phyloP scores from a whole-genome alignment of 2,113 vertebrate species.

The Uropsilus gracilis region DNA sequence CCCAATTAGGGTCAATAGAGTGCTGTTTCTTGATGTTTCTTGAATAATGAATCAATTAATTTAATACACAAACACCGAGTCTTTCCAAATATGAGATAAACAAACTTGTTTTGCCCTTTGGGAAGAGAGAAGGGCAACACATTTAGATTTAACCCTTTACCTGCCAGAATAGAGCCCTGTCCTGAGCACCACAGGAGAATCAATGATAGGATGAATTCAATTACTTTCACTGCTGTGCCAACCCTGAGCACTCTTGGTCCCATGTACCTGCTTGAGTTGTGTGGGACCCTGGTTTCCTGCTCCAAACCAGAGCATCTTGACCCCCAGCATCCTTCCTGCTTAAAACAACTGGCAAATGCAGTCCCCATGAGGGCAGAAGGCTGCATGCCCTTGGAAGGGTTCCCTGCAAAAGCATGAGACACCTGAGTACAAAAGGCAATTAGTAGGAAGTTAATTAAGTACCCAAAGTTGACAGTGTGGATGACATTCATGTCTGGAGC shows the following conservation, averaged over 20 bases:
- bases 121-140: neutral
- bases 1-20: too few relatives aligned
- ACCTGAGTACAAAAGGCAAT: neutral
- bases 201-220: accelerated
- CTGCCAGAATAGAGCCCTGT: neutral
- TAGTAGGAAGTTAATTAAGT: neutral
- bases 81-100: neutral
- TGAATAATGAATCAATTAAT: neutral
- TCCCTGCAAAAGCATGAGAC: neutral
- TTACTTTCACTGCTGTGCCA: neutral
- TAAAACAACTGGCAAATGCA: neutral
- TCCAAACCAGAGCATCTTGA: neutral
- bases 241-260: too few relatives aligned
- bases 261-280: neutral
- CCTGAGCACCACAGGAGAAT: neutral
- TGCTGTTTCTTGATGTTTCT: neutral
- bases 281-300: neutral
- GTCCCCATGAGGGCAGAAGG: neutral
- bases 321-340: neutral
- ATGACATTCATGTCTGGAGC: neutral
- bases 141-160: neutral
- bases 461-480: neutral
- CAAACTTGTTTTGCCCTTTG: neutral
- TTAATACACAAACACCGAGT: neutral
- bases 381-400: neutral